Evolutionary conservation across 1,140 invertebrate species (phyloP).

Genomic region (Phenacoccus solenopsis): DNA sequence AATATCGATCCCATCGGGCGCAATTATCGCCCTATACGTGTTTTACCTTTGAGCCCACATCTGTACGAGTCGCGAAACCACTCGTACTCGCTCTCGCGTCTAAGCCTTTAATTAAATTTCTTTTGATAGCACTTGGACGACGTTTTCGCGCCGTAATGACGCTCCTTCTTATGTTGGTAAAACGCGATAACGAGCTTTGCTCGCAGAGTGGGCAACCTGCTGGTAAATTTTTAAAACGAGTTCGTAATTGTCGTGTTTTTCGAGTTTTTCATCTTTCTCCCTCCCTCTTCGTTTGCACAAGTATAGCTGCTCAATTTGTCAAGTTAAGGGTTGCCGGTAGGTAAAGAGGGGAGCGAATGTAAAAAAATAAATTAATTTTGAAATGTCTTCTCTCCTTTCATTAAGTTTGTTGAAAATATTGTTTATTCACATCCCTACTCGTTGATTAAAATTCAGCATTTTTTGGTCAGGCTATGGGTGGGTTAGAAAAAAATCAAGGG

Average conservation of each 20-base stretch:
- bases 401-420: no score
- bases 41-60: background rate
- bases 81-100: background rate
- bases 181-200: background rate
- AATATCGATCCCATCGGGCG: background rate
- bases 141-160: background rate
- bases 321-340: no score
- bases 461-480: no score
- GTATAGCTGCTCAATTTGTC: no score
- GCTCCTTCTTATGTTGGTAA: background rate
- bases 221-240: background rate
- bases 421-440: no score
- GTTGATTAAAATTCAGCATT: no score
- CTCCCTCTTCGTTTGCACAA: no score
- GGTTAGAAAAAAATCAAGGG: no score
- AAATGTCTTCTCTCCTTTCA: no score
- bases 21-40: background rate
- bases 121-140: background rate
- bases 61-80: background rate
- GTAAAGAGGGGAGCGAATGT: no score
- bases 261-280: background rate
- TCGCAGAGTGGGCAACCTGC: background rate
- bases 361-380: no score
- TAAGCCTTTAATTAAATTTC: slow-evolving; percentile 3
- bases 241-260: background rate